Conservation (phyloP, 2,888 invertebrate genomes). For the Drosophila tanythrix region DNA sequence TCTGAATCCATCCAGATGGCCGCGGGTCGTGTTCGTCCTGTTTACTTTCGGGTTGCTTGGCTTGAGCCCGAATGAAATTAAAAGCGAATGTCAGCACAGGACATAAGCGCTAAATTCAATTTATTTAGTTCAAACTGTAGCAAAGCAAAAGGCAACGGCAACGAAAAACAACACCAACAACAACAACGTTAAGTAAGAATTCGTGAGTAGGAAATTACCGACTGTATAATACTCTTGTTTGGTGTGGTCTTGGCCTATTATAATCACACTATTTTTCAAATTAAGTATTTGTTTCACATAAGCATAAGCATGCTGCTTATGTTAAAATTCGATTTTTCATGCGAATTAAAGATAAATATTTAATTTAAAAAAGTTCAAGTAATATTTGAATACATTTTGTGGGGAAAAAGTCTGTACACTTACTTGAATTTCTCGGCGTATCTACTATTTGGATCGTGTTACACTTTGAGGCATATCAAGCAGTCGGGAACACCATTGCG, state of each 20-base stretch:
- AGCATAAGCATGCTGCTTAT: too few relatives aligned
- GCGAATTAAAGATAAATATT: background rate
- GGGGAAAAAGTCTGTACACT: background rate
- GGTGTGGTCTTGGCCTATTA: background rate
- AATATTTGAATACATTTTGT: too few relatives aligned
- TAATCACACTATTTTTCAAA: background rate
- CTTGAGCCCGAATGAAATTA: conserved; percentile 71
- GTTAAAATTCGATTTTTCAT: background rate
- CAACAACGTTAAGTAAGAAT: conserved; percentile 6
- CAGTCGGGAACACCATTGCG: too few relatives aligned
- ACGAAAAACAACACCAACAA: conserved; percentile 19
- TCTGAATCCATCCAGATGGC: conserved; percentile 26
- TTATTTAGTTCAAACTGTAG: conserved; percentile 67
- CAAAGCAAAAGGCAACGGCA: conserved; percentile 31
- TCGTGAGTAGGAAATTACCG: background rate
- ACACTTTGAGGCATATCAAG: background rate
- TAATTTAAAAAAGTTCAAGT: background rate
- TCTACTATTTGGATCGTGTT: background rate
- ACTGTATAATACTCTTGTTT: background rate
- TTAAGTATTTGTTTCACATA: too few relatives aligned
- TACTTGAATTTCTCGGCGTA: background rate
- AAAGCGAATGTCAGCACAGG: conserved; percentile 70
- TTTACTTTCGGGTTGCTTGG: conserved; percentile 46
- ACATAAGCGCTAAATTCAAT: conserved; percentile 76
- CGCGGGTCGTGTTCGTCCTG: conserved; percentile 12